Base-by-base conservation (phyloP, 2,888 invertebrate genomes). In the Tachina fera region DNA sequence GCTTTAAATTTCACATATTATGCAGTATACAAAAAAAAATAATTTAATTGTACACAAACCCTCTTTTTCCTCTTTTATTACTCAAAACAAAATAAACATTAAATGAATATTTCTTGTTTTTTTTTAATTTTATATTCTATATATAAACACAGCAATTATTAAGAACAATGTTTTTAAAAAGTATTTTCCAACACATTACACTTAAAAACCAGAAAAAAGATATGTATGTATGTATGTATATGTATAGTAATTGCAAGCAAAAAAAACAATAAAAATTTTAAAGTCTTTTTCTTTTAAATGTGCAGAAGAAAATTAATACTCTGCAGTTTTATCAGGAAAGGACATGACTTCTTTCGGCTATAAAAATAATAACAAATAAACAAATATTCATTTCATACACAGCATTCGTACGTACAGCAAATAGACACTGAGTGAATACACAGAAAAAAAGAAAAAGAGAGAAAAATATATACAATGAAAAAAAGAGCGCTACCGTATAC, bases 101-200 rank as follows among this genome's bases (percentile, higher is more conserved):
- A 8, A 58, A 31, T 14, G 31, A 31, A 31, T 4, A 31, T 31
- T 31, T n/a, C n/a, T 4, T 0, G 31, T 58, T 58, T 58, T 11
- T 49, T 49, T 39, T n/a, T 13, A 39, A 41, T n/a, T 16, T 16
- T 6, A 9, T 31, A 22, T 53, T 19, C 8, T 14, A 3, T 14
- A 22, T 1, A 16, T 16, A n/a, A 75, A 31, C 3, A 39, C 14
- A 43, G 9, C 41, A 77, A 51, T 60, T 60, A 56, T 53, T 53
- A 60, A 16, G 60, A 70, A 58, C 14, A 53, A 74, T 41, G 31
- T 49, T 63, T 41, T 31, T 9, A 19, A 49, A 76, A 71, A 60
- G 31, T 58, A 43, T 16, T 76, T 80, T 80, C 60, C 71, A 72
- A 39, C 19, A 65, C 80, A 80, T 60, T 72, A 80, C 49, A 19